A percentile compares a stretch with the other conserved stretches of the same genome.
These are phyloP conservation scores for Zingel zingel DNA, from an alignment of 2,113 vertebrate genomes.

Conservation along the genomic window DNA sequence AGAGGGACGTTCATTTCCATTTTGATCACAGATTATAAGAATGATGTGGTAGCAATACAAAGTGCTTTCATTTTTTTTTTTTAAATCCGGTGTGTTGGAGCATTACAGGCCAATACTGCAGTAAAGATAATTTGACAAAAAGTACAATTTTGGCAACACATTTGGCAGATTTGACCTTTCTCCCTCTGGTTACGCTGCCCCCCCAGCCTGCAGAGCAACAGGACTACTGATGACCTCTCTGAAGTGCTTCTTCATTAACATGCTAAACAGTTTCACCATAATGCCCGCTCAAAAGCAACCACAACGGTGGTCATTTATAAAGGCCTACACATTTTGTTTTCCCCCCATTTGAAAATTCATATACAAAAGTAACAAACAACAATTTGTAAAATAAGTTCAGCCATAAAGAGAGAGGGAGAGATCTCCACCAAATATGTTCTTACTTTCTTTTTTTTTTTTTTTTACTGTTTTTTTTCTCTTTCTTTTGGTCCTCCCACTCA, in stretches of 20 bases:
- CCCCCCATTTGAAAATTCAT: conserved; percentile 65
- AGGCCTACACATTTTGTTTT: conserved; percentile 64
- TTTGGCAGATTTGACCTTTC: conserved; percentile 74
- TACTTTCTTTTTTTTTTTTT: conserved; percentile 21
- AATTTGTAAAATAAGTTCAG: conserved; percentile 77
- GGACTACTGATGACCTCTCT: conserved; percentile 34
- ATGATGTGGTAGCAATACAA: conserved; percentile 32
- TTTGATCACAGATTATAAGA: conserved; percentile 7
- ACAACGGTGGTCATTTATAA: conserved; percentile 56
- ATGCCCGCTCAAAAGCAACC: conserved; percentile 69
- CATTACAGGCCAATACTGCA: conserved; percentile 31
- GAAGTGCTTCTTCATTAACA: conserved; percentile 85
- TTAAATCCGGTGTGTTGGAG: conserved; percentile 5
- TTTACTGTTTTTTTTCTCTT: conserved; percentile 4
- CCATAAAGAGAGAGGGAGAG: conserved; percentile 46
- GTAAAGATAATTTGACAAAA: conserved; percentile 46
- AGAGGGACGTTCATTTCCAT: conserved; percentile 18
- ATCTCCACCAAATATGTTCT: conserved; percentile 19
- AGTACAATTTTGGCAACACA: conserved; percentile 83
- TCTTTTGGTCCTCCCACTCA: conserved; percentile 61
- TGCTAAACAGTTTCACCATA: conserved; percentile 78
- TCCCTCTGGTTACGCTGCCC: conserved; percentile 31
- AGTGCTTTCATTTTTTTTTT: conserved; percentile 43
- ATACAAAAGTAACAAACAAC: conserved; percentile 82
- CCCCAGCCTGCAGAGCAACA: conserved; percentile 14